phyloP scores from a whole-genome alignment of 2,888 invertebrate genomes.

The Podotricha telesiphe region DNA sequence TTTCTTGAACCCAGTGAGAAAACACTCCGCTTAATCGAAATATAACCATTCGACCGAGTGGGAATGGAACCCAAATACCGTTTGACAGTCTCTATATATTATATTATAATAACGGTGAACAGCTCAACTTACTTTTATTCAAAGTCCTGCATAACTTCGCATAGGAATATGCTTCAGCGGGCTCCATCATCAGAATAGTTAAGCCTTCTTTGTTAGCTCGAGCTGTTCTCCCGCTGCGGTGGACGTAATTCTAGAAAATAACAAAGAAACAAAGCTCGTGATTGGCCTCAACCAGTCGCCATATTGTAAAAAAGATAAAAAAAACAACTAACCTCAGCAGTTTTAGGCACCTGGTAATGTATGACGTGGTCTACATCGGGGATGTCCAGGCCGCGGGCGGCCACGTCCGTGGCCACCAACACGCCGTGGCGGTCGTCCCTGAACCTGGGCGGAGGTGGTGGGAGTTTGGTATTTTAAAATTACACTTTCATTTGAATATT shows the following conservation, averaged over 20 bases:
- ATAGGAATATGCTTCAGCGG: slow-evolving; percentile 91
- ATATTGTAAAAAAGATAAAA: no score
- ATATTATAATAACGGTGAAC: no score
- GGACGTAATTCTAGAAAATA: slow-evolving; percentile 91
- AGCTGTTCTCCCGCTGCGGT: slow-evolving; percentile 98
- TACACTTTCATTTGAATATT: no score
- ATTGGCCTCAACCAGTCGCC: no score
- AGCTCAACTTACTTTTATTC: slow-evolving; percentile 90
- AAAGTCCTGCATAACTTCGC: slow-evolving; percentile 92
- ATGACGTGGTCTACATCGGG: slow-evolving; percentile 96
- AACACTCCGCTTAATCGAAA: no score
- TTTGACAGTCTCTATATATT: no score
- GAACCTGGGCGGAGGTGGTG: slow-evolving; percentile 77
- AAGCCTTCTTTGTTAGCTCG: slow-evolving; percentile 94
- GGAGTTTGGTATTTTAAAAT: no score
- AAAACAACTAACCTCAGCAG: slow-evolving; percentile 88
- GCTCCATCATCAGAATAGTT: slow-evolving; percentile 95
- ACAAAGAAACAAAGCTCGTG: no score
- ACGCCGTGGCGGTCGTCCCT: slow-evolving; percentile 88
- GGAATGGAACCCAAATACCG: no score
- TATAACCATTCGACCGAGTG: no score
- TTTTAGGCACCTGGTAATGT: slow-evolving; percentile 97
- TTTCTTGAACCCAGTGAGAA: no score
- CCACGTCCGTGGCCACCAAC: slow-evolving; percentile 97
- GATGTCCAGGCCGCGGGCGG: slow-evolving; percentile 98